Percentiles rank a stretch among this genome's conserved stretches.
Conservation (phyloP, 2,888 invertebrate species). For the Drosophila nr. fundita region DNA sequence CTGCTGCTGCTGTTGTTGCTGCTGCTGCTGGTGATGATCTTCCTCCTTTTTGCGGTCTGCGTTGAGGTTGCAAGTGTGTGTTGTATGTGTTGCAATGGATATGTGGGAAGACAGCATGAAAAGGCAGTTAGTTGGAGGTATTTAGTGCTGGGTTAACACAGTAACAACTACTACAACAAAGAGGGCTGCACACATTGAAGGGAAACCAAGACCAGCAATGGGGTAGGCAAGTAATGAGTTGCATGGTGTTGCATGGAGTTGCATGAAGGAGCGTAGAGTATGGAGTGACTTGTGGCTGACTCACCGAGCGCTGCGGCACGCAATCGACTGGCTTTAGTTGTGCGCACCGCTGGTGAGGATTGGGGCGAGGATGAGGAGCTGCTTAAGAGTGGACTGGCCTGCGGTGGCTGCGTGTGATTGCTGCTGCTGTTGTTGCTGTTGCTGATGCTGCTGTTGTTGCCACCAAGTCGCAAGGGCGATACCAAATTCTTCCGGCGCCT, state of each 20-base stretch:
- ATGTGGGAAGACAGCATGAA: slow-evolving; percentile 40
- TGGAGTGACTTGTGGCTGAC: slow-evolving; percentile 51
- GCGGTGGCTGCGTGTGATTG: slow-evolving; percentile 52
- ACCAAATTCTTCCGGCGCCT: slow-evolving; percentile 78
- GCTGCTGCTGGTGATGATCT: slow-evolving; percentile 69
- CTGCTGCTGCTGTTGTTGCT: slow-evolving; percentile 44
- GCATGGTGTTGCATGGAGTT: background rate
- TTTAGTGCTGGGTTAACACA: slow-evolving; percentile 24
- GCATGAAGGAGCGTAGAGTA: slow-evolving; percentile 1
- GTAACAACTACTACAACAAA: slow-evolving; percentile 14
- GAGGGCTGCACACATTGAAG: slow-evolving; percentile 8
- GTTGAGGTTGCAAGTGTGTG: slow-evolving; percentile 24
- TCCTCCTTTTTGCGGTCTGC: slow-evolving; percentile 83
- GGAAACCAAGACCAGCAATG: slow-evolving; percentile 25
- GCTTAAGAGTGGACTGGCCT: slow-evolving; percentile 65
- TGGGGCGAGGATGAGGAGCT: slow-evolving; percentile 68
- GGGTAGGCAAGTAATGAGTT: slow-evolving; percentile 4
- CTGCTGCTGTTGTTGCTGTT: slow-evolving; percentile 18
- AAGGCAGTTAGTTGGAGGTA: slow-evolving; percentile 48
- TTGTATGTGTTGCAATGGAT: slow-evolving; percentile 6
- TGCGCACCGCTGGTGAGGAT: slow-evolving; percentile 86
- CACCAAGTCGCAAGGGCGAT: slow-evolving; percentile 71
- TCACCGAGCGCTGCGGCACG: slow-evolving; percentile 88
- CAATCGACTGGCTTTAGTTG: slow-evolving; percentile 90
- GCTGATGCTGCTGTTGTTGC: slow-evolving; percentile 9